Percentiles rank a stretch among this genome's conserved stretches.
These are phyloP conservation scores for Pandemis corylana DNA, from an alignment of 2,888 invertebrate genomes.

Conservation along the genomic window DNA sequence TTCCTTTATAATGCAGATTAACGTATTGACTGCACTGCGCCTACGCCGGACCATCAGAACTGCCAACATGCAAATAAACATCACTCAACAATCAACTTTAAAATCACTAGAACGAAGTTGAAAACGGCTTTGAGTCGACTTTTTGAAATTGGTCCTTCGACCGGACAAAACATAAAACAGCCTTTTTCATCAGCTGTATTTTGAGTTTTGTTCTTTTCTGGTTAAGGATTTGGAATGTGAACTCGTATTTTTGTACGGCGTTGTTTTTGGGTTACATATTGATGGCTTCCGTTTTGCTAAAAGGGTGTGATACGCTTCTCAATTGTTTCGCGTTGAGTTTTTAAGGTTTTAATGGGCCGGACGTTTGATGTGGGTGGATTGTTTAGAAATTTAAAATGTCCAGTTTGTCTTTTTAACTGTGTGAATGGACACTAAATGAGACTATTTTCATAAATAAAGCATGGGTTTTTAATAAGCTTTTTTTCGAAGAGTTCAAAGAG, in stretches of 20 bases:
- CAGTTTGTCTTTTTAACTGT: constrained; percentile 33
- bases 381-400: constrained; percentile 47
- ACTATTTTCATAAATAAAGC: neutral
- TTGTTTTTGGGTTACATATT: constrained; percentile 48
- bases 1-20: constrained; percentile 82
- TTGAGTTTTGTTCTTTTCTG: constrained; percentile 14
- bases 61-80: constrained; percentile 26
- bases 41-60: constrained; percentile 47
- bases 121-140: neutral
- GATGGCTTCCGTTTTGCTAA: constrained; percentile 60
- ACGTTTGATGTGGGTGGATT: constrained; percentile 67
- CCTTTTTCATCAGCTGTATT: neutral
- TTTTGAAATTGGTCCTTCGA: constrained; percentile 16
- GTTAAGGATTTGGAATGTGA: constrained; percentile 4
- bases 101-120: neutral
- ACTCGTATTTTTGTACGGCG: constrained; percentile 25
- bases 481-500: too few relatives aligned
- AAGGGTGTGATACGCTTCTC: constrained; percentile 58
- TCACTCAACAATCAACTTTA: neutral
- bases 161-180: constrained; percentile 9
- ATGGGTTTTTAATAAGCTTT: too few relatives aligned
- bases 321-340: constrained; percentile 64
- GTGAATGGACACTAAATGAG: neutral
- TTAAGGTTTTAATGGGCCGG: constrained; percentile 67
- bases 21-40: constrained; percentile 67